These are phyloP conservation scores for Papilio aristodemus DNA, from an alignment of 1,140 invertebrate species.

Conservation along the genomic window DNA sequence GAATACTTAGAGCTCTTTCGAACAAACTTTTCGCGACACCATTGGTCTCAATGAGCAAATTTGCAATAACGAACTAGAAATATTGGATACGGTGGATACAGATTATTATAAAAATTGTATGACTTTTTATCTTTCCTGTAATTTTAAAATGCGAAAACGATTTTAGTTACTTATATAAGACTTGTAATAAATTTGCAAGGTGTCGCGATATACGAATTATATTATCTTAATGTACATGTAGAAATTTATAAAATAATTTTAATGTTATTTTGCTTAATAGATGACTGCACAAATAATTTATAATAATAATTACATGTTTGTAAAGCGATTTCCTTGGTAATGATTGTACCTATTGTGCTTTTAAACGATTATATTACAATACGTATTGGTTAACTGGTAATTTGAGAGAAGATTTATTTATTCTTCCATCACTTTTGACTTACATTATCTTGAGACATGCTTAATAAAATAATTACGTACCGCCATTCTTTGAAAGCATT, in stretches of 20 bases:
- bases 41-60: slow-evolving; percentile 66
- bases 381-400: slow-evolving; percentile 54
- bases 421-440: slow-evolving; percentile 28
- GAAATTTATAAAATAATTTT: slow-evolving; percentile 56
- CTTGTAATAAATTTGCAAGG: slow-evolving; percentile 43
- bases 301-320: slow-evolving; percentile 57
- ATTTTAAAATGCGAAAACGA: not conserved
- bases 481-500: slow-evolving; percentile 7
- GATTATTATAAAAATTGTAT: not conserved
- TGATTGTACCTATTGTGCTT: slow-evolving; percentile 53
- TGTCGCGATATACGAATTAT: slow-evolving; percentile 45
- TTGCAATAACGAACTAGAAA: slow-evolving; percentile 31
- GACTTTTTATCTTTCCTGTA: not conserved
- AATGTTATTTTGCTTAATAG: slow-evolving; percentile 52
- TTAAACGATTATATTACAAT: slow-evolving; percentile 43
- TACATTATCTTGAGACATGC: slow-evolving; percentile 4
- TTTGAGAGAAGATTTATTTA: slow-evolving; percentile 30
- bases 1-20: slow-evolving; percentile 72
- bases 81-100: not conserved
- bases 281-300: slow-evolving; percentile 58
- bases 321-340: slow-evolving; percentile 77
- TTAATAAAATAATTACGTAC: not conserved
- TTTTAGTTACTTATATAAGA: not conserved
- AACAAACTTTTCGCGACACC: slow-evolving; percentile 53
- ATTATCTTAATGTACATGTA: slow-evolving; percentile 61